Evolutionary conservation across 2,113 vertebrate species (phyloP).

Genomic region (Holacanthus passer): DNA sequence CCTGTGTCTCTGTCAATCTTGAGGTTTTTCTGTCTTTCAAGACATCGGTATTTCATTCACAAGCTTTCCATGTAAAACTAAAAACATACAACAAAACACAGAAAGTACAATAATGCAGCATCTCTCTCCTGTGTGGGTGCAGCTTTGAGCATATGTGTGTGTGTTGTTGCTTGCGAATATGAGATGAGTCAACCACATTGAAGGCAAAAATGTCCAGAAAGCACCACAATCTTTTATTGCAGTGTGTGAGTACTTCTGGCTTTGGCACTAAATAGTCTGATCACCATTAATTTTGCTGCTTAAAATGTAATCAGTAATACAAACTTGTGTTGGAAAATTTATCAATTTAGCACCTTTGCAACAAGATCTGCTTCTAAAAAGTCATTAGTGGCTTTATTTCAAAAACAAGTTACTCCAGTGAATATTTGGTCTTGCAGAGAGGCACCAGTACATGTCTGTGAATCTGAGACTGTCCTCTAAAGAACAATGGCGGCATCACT

Average conservation of each 20-base stretch:
- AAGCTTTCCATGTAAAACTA: neutral
- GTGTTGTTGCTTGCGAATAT: neutral
- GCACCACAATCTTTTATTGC: neutral
- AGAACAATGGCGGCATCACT: no score
- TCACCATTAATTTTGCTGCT: no score
- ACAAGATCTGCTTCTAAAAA: no score
- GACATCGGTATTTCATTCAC: neutral
- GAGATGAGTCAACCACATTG: neutral
- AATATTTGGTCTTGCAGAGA: no score
- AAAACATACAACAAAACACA: constrained; percentile 8
- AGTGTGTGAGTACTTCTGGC: no score
- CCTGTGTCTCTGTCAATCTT: constrained; percentile 5
- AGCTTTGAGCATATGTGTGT: neutral
- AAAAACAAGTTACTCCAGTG: no score
- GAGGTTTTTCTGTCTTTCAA: constrained; percentile 1
- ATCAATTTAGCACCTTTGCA: no score
- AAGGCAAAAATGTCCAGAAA: neutral
- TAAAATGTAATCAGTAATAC: no score
- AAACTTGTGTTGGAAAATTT: no score
- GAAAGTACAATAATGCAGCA: neutral
- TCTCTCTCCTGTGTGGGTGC: neutral
- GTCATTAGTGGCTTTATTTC: no score
- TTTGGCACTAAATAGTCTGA: neutral
- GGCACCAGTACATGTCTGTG: no score
- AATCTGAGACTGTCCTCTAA: no score